phyloP scores from a whole-genome alignment of 2,888 invertebrate genomes.

The Microplitis deprimator region DNA sequence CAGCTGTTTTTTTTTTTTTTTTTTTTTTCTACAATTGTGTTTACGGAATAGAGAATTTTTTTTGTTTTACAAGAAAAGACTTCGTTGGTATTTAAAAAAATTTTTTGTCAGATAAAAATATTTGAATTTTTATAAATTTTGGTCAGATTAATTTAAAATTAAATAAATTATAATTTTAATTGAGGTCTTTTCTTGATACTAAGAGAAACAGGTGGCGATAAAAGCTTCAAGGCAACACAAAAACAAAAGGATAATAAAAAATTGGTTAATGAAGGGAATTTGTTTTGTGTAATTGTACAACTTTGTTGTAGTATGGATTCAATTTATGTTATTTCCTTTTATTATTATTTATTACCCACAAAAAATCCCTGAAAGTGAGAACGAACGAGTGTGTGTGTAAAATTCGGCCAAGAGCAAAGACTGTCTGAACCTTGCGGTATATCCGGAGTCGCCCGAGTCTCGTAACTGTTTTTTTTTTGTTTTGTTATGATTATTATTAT shows the following conservation, averaged over 20 bases:
- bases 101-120: not conserved
- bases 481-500: not conserved
- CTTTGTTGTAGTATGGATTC: not conserved
- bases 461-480: constrained; percentile 48
- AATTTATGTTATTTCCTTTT: constrained; percentile 1
- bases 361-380: not conserved
- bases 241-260: not conserved
- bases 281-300: not conserved
- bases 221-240: not conserved
- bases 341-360: not conserved
- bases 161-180: not conserved
- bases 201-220: not conserved
- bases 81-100: not conserved
- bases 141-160: not conserved
- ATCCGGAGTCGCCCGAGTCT: constrained; percentile 37
- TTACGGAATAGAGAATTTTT: not conserved
- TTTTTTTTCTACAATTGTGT: not conserved
- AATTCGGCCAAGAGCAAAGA: constrained; percentile 36
- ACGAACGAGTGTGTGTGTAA: not conserved
- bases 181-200: not conserved
- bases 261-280: not conserved
- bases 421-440: not conserved
- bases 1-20: constrained; percentile 1
- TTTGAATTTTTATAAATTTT: not conserved
- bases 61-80: not conserved